Evolutionary conservation across 2,888 invertebrate species (phyloP), one percentile per base, ranked within the genome.

Genomic region (Chymomyza caudatula): DNA sequence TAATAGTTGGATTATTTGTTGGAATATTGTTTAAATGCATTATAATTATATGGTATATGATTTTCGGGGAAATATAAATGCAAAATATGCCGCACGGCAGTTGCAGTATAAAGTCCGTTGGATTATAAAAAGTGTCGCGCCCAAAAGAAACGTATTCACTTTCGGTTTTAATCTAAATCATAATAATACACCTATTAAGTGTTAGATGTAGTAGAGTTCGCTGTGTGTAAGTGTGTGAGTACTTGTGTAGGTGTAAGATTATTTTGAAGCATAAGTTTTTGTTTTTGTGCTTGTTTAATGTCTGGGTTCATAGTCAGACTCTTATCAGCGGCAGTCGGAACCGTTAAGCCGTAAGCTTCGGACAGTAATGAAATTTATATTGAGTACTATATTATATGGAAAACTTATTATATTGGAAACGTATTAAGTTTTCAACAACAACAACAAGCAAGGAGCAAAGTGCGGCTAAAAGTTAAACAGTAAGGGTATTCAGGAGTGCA

Each of bases 291-390:
- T 78, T 64, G 68, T 73, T 71, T 81, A 73, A 72, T 85, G 68
- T 67, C 71, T 69, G 85, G 78, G 84, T 86, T 73, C 81, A 86
- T 63, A 85, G 86, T 83, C 82, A 78, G 73, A 63, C 63, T 65
- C 60, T 73, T 67, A 65, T 84, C 77, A 77, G 65, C 29, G 47
- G 51, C 60, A 52, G 73, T 69, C 76, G 72, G 73, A 69, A 74
- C 64, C 71, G 68, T 67, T 71, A 71, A 69, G 51, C 61, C 56
- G 62, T 69, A 60, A 56, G 25, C 65, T 37, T 15, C 65, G 54
- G 69, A 69, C 63, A 69, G 69, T 60, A 73, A 70, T 37, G 29
- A 37, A 37, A 74, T 73, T n/a, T 59, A 71, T 68, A 84, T 77
- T 80, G 64, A 76, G 54, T 74, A 55, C 29, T 61, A 63, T 65